Evolutionary conservation across 2,797 vertebrate genomes (phyloP), one percentile per base, ranked within the genome.

Genomic region (Clamator glandarius): DNA sequence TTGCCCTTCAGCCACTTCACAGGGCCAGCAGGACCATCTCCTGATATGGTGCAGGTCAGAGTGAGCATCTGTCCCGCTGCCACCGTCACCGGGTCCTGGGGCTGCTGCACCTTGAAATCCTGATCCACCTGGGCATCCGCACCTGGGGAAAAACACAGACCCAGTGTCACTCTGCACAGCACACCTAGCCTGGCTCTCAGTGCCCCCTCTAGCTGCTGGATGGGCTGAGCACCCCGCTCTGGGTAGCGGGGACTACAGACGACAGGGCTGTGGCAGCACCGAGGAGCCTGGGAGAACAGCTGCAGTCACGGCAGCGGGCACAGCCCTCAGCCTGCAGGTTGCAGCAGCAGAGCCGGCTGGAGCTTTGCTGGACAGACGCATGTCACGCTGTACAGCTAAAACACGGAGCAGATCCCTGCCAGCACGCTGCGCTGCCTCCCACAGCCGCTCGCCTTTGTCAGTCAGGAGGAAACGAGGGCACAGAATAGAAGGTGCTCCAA

Each of bases 291-390:
- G 12, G 23, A 57, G 11, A n/a, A 50, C n/a, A n/a, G 6, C 48
- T 33, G 29, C 0, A 8, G 41, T 26, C 33, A 4, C 2, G 0
- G 74, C 58, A 26, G 51, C 3, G 2, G 48, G 57, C 68, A 61
- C 33, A 29, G 12, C 9, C 8, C 36, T 44, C 33, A 64, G 80
- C 46, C 55, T 1, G 0, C 36, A 9, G 20, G 6, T 23, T 50
- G 41, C 0, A 0, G 46, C 35, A 8, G 42, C 0, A 0, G 39
- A 31, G 50, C 72, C 2, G 1, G 50, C 24, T 0, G 0, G 15
- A 51, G 62, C 50, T 72, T 29, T 52, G 24, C 58, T 31, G 3
- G 6, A 5, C 18, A 26, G 16, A 33, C 6, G 1, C 5, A 0
- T 5, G 19, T n/a, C 8, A 0, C 7, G 12, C 28, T 0, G 2